Evolutionary conservation across 2,113 vertebrate species (phyloP), one percentile per base, ranked within the genome.

Genomic region (Hucho hucho): DNA sequence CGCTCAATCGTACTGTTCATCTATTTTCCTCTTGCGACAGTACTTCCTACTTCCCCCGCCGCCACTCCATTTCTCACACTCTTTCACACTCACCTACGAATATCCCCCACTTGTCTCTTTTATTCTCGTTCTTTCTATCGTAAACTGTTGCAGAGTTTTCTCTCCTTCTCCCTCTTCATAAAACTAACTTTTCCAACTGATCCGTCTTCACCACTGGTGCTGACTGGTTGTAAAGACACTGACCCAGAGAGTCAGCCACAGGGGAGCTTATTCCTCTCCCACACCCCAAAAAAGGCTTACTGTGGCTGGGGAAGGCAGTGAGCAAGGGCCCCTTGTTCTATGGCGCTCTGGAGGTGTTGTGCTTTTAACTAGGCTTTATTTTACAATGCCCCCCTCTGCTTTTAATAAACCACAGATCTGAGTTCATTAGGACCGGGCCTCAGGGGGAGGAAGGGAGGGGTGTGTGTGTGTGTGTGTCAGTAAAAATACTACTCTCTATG

Each of bases 401-500:
- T 78, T 86, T 89, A 88, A 91, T 91, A 83, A 89, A 91, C 86
- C 88, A 81, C 32, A 24, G 74, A 79, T 83, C 66, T 67, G 85
- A 90, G 88, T 91, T 92, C 88, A 88, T 90, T 90, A 90, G 82
- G 78, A 73, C 70, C 24, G 49, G 81, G 80, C 80, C 80, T 79
- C 80, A 13, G 78, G 84, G 86, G 83, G 79, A 16, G 49, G 4
- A 0, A 4, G 49, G 0, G 49, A 18, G 49, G 47, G 3, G 47
- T 49, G 46, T 47, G 46, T 49, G 47, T 16, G 49, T 53, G 14
- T 53, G 16, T 1, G 5, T 3, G 13, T 18, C 16, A 53, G 49
- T 18, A 53, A 53, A 53, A 18, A 16, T 53, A 5, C 49, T 53
- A 53, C 1, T 53, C 49, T 53, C 12, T 53, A 53, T 18, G 47